Evolutionary conservation across 2,113 vertebrate genomes (phyloP), one percentile per base, ranked within the genome.

Genomic region (Hippolais icterina): DNA sequence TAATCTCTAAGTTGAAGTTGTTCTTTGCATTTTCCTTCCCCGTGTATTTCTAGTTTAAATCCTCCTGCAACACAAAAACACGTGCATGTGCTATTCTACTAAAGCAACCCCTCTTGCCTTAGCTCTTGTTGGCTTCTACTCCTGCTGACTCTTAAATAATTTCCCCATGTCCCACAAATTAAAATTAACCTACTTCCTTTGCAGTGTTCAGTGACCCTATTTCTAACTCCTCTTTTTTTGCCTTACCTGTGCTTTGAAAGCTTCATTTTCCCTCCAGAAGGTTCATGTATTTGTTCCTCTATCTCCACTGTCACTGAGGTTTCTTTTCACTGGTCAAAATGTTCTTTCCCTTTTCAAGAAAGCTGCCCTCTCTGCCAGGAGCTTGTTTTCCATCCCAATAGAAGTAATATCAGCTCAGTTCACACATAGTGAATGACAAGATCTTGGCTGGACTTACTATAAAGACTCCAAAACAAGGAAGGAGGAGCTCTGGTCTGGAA

Each of bases 341-440:
- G 12, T 91, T 91, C 52, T 87, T 87, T 85, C 25, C 15, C 15
- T 79, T 93, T 93, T 49, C 50, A 79, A 91, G 69, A 94, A 87
- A 82, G 5, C 50, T 72, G 50, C 31, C 37, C 29, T 81, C 53
- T 75, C 56, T 81, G n/a, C 19, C 74, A 68, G 47, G 33, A 84
- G 14, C 22, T 31, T 53, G 72, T 75, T 83, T 87, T 82, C 44
- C 37, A 39, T 70, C n/a, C 60, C 82, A 56, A 57, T 65, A 79
- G 28, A 47, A 72, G 70, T 11, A 93, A 12, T 60, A 79, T 60
- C 44, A 29, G 31, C 49, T 93, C 61, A 42, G 27, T 89, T 95
- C 6, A 3, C 42, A 49, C 29, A 11, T 12, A 60, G 47, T 64
- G 53, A 86, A 64, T 82, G 77, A 50, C 53, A 64, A 53, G 53